Evolutionary conservation across 92 coral and sea anemone genomes (phyloP).

Genomic region (Bergia sp.): DNA sequence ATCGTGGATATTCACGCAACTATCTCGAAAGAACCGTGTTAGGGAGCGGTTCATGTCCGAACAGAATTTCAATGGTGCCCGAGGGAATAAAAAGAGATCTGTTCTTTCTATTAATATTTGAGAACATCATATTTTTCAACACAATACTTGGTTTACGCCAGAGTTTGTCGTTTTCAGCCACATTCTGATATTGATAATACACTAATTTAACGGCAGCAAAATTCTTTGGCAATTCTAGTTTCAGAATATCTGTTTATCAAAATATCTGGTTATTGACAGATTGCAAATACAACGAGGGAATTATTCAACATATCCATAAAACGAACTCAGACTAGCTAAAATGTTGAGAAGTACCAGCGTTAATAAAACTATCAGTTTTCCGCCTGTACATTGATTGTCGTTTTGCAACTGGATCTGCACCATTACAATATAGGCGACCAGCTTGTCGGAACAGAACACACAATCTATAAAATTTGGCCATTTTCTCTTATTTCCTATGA

Average conservation of each 20-base stretch:
- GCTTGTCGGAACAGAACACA: no score
- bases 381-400: neutral
- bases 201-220: neutral
- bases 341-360: neutral
- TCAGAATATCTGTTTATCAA: neutral
- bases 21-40: no score
- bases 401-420: neutral
- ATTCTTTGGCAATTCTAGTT: neutral
- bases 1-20: no score
- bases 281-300: neutral
- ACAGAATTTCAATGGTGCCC: no score
- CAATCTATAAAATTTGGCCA: no score
- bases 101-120: no score
- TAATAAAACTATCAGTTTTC: neutral
- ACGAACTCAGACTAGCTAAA: no score
- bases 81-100: no score
- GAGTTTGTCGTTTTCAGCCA: neutral
- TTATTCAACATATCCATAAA: neutral
- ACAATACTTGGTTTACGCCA: neutral
- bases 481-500: no score
- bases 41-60: no score
- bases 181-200: neutral
- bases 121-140: neutral
- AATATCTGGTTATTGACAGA: neutral
- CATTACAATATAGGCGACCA: neutral